phyloP scores from a whole-genome alignment of 2,888 invertebrate genomes.

The Eupithecia tripunctaria region DNA sequence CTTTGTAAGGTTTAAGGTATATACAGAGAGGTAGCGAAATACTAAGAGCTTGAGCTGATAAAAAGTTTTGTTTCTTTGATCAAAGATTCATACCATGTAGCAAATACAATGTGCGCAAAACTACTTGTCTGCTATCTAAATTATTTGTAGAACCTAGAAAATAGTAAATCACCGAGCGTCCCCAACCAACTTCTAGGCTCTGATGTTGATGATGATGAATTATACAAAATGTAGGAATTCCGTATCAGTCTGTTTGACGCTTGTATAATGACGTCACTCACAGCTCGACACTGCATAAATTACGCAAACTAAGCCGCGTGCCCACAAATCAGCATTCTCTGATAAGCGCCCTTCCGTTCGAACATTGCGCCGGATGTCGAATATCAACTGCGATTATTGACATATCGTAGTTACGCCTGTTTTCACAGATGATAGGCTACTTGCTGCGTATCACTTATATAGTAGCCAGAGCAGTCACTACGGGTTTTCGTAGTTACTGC shows the following conservation, averaged over 20 bases:
- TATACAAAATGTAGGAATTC: not conserved
- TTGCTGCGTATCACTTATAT: too few relatives aligned
- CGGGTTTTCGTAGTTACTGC: not conserved
- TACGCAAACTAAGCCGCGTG: conserved; percentile 12
- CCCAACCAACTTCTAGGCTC: too few relatives aligned
- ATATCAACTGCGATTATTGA: conserved; percentile 11
- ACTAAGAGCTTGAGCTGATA: too few relatives aligned
- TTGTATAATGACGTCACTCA: conserved; percentile 16
- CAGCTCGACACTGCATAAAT: conserved; percentile 14
- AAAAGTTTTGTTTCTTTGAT: too few relatives aligned
- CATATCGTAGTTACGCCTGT: not conserved
- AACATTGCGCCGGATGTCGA: conserved; percentile 8
- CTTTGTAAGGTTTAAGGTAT: too few relatives aligned
- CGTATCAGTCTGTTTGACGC: not conserved
- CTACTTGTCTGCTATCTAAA: too few relatives aligned
- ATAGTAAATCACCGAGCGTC: too few relatives aligned
- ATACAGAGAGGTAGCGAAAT: too few relatives aligned
- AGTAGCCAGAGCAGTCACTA: conserved; percentile 2
- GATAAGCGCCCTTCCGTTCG: conserved; percentile 11
- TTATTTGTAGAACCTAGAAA: too few relatives aligned
- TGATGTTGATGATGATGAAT: not conserved
- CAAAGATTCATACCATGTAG: too few relatives aligned
- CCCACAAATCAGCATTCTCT: conserved; percentile 15
- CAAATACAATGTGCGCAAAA: too few relatives aligned
- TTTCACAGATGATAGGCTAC: not conserved